Conservation (phyloP, 2,797 vertebrate genomes). For the Falco novaeseelandiae region DNA sequence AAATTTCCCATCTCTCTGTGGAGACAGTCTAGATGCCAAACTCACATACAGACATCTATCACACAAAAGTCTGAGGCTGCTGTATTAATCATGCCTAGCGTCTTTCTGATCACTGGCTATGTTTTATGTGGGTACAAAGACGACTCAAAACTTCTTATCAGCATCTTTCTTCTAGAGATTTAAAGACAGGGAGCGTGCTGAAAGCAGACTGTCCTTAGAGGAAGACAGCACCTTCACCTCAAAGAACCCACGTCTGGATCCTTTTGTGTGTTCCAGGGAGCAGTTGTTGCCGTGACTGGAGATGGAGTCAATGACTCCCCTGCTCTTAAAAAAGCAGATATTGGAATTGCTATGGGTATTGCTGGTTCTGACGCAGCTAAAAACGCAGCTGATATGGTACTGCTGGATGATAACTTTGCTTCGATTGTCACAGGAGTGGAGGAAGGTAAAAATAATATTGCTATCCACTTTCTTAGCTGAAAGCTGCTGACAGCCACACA, state of each 20-base stretch:
- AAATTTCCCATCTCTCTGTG: neutral
- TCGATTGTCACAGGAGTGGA: constrained; percentile 85
- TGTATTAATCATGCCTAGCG: neutral
- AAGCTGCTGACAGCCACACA: neutral
- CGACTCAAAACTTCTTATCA: neutral
- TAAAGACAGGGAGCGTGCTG: neutral
- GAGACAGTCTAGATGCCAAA: neutral
- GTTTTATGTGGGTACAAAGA: neutral
- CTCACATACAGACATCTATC: neutral
- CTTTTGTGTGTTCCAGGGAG: constrained; percentile 68
- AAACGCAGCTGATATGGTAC: constrained; percentile 83
- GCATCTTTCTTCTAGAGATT: neutral
- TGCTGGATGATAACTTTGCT: constrained; percentile 85
- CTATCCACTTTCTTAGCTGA: neutral
- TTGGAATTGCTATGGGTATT: constrained; percentile 85
- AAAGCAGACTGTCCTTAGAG: neutral
- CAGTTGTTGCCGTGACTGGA: constrained; percentile 83
- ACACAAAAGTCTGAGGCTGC: neutral
- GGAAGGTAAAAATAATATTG: constrained; percentile 74
- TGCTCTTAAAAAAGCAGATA: constrained; percentile 83
- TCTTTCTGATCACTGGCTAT: neutral
- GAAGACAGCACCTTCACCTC: neutral
- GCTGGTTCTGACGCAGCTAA: constrained; percentile 83
- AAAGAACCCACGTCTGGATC: neutral
- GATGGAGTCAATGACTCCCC: constrained; percentile 85